Conservation (phyloP, 2,888 invertebrate species). For the Salpingus planirostris region DNA sequence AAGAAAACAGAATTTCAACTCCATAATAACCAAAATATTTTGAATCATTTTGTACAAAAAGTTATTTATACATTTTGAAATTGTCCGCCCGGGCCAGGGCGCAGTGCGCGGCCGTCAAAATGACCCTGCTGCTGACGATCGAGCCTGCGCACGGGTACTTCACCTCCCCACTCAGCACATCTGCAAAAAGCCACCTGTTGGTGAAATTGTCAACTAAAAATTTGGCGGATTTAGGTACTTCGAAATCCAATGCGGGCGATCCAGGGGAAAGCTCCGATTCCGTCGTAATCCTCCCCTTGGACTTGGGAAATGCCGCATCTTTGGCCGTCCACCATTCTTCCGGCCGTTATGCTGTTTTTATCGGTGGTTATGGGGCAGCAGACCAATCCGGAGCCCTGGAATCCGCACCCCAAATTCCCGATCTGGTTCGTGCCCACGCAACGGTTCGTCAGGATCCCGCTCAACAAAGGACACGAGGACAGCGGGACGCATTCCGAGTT, state of each 20-base stretch:
- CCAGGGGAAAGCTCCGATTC: conserved; percentile 68
- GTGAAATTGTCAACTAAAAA: too few species aligned
- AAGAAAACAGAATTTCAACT: too few species aligned
- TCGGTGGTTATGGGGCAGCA: conserved; percentile 51
- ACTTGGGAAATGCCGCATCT: conserved; percentile 59
- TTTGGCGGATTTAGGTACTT: conserved; percentile 41
- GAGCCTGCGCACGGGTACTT: conserved; percentile 71
- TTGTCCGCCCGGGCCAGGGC: conserved; percentile 68
- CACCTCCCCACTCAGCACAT: conserved; percentile 56
- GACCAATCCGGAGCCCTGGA: conserved; percentile 46
- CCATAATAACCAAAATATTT: too few species aligned
- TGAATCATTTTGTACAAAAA: too few species aligned
- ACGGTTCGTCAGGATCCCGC: conserved; percentile 49
- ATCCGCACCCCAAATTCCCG: conserved; percentile 52
- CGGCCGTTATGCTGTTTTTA: conserved; percentile 15
- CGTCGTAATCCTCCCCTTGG: conserved; percentile 54
- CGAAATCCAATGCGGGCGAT: conserved; percentile 67
- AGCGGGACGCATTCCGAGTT: conserved; percentile 46
- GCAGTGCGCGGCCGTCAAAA: conserved; percentile 72
- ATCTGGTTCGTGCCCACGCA: conserved; percentile 48
- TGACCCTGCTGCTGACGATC: conserved; percentile 51
- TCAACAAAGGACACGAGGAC: conserved; percentile 48
- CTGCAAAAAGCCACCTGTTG: conserved; percentile 45
- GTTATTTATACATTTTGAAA: conserved; percentile 56
- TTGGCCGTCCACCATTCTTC: conserved; percentile 37